These are phyloP conservation scores for Cyclophora albipunctata DNA, from an alignment of 2,888 invertebrate genomes.

Conservation along the genomic window DNA sequence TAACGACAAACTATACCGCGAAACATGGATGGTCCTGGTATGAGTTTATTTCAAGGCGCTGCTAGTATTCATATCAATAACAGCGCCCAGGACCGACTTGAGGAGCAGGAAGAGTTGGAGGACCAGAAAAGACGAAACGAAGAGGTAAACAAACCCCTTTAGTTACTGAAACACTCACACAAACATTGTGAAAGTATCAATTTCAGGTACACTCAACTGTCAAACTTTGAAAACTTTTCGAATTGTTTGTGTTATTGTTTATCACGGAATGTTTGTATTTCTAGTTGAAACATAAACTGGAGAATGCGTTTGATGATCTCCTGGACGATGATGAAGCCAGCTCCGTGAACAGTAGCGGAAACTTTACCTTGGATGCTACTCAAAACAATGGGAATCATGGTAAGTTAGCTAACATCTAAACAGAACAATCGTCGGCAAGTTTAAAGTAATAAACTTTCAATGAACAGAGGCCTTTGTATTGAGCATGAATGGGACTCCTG, in stretches of 20 bases:
- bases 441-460: too few relatives aligned
- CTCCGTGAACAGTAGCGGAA: slow-evolving; percentile 75
- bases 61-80: slow-evolving; percentile 79
- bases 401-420: slow-evolving; percentile 9
- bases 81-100: slow-evolving; percentile 77
- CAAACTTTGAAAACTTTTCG: too few relatives aligned
- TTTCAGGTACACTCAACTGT: too few relatives aligned
- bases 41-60: slow-evolving; percentile 82
- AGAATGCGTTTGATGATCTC: slow-evolving; percentile 81
- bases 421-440: neutral
- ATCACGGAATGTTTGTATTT: slow-evolving; percentile 22
- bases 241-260: too few relatives aligned
- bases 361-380: slow-evolving; percentile 53
- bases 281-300: slow-evolving; percentile 78
- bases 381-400: slow-evolving; percentile 58
- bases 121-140: slow-evolving; percentile 80
- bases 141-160: slow-evolving; percentile 65
- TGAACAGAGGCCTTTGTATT: too few relatives aligned
- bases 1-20: too few relatives aligned
- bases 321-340: slow-evolving; percentile 79
- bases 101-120: slow-evolving; percentile 80
- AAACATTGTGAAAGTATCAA: too few relatives aligned
- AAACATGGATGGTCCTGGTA: slow-evolving; percentile 77
- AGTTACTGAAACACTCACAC: too few relatives aligned
- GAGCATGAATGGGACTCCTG: too few relatives aligned